Base-by-base conservation (phyloP, 1,140 invertebrate genomes). In the Leptinotarsa undecemlineata region DNA sequence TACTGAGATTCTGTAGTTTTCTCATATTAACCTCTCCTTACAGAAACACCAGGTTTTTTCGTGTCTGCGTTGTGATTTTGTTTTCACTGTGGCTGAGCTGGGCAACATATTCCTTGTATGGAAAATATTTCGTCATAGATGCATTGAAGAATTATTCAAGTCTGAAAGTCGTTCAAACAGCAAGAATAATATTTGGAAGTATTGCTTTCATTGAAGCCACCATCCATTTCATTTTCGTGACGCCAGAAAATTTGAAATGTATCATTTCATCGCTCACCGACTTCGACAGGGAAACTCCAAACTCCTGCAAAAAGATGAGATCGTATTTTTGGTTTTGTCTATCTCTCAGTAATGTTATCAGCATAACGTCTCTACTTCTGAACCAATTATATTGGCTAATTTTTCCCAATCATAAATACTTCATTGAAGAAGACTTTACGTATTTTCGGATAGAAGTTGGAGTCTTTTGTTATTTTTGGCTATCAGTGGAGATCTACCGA, bases 401-500 rank as follows among this genome's bases (percentile, higher is more conserved):
- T 42, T 17, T 42, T 42, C 33, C 33, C 4, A 57, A 57, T 57
- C n/a, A 15, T 19, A 4, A 6, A 57, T 57, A 17, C 14, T 57
- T 17, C n/a, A 57, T 57, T 57, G 51, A 19, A 57, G 51, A 57
- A 57, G 51, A 57, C 17, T 57, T 57, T 4, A 15, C 15, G 6
- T 57, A 57, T n/a, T 57, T 57, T 3, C 51, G n/a, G n/a, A 15
- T 57, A 19, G n/a, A 57, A 4, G n/a, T 57, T 15, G 51, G 51
- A 57, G n/a, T 57, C n/a, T 57, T 57, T 57, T n/a, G 15, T 4
- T 57, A 57, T 57, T 57, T 57, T 57, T 57, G 51, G 51, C n/a
- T 57, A 15, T 6, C 51, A 19, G n/a, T 17, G 6, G 51, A 57
- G n/a, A 57, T 57, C n/a, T 57, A 1, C 15, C 15, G n/a, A 57